A percentile compares a stretch with the other conserved stretches of the same genome.
These are phyloP conservation scores for Phocoena phocoena DNA, from an alignment of 2,113 vertebrate genomes.

Conservation along the genomic window DNA sequence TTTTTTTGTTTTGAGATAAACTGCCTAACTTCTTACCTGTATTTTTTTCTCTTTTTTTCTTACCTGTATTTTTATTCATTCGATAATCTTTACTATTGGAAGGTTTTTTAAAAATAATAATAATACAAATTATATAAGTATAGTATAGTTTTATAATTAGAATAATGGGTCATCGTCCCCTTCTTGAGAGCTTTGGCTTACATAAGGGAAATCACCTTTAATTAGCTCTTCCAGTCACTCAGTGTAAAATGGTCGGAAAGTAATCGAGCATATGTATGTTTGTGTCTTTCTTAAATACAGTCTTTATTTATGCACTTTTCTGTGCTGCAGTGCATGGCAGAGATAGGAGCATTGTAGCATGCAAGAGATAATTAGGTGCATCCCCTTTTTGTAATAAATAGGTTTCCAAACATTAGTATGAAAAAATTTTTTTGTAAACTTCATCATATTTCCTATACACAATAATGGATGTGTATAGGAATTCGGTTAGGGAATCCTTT, in stretches of 20 bases:
- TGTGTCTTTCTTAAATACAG: not conserved
- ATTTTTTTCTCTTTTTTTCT: not conserved
- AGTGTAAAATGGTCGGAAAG: not conserved
- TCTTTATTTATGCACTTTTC: not conserved
- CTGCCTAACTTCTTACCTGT: not conserved
- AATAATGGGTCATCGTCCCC: not conserved
- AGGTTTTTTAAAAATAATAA: not conserved
- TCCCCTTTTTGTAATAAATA: not conserved
- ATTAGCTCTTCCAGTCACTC: not conserved
- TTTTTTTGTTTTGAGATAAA: slow-evolving; percentile 9
- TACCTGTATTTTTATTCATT: not conserved
- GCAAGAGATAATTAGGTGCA: not conserved
- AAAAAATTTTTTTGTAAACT: not conserved
- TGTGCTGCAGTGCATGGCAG: not conserved
- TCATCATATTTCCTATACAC: not conserved
- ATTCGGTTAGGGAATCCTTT: not conserved
- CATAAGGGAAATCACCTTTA: not conserved
- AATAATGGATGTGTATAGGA: not conserved
- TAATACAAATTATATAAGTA: not conserved
- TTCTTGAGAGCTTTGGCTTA: not conserved
- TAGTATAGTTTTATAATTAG: slow-evolving; percentile 10
- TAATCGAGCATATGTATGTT: not conserved
- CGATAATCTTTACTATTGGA: not conserved
- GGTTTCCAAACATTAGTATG: not conserved
- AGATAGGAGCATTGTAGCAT: not conserved